Evolutionary conservation across 1,140 invertebrate genomes (phyloP), one percentile per base, ranked within the genome.

Genomic region (Rhyzopertha dominica): DNA sequence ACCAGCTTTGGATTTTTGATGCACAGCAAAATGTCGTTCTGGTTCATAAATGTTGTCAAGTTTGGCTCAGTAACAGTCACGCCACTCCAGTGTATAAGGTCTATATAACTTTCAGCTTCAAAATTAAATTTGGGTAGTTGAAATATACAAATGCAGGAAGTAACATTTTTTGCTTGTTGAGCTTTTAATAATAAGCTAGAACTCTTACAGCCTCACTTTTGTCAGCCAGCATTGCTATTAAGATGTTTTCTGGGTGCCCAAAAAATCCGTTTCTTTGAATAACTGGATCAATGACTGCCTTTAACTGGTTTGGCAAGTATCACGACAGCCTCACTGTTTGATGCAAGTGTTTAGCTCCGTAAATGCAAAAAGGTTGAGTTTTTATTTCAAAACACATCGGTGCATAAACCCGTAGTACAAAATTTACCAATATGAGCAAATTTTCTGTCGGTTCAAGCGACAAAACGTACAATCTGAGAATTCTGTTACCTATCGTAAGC

Each of bases 321-420:
- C 50, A 24, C 17, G 50, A 49, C n/a, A 3, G 13, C 18, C 10
- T 16, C 8, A 38, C 26, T 13, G 16, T 16, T 12, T 38, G 18
- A 18, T 23, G 13, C 9, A 38, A 7, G 26, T 16, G 36, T 23
- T 24, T 22, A 8, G 18, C 3, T 22, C 20, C 36, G 5, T 38
- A 20, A 16, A 7, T 38, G 18, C 12, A 38, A 10, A 8, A 38
- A n/a, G 9, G 9, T 10, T 62, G n/a, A 2, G 26, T 46, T 47
- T 57, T 66, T 31, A 64, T 63, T 18, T 16, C n/a, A 52, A 66
- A 66, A 61, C 63, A 66, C 4, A 52, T 35, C 20, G 61, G 63
- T 23, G 59, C 54, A 43, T 66, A 65, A 12, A 57, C 53, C 56
- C 61, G 64, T 1, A 66, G 40, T 28, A 65, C 53, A 36, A 44